phyloP scores from a whole-genome alignment of 23 tunicate genomes.

The Botrylloides violaceus region DNA sequence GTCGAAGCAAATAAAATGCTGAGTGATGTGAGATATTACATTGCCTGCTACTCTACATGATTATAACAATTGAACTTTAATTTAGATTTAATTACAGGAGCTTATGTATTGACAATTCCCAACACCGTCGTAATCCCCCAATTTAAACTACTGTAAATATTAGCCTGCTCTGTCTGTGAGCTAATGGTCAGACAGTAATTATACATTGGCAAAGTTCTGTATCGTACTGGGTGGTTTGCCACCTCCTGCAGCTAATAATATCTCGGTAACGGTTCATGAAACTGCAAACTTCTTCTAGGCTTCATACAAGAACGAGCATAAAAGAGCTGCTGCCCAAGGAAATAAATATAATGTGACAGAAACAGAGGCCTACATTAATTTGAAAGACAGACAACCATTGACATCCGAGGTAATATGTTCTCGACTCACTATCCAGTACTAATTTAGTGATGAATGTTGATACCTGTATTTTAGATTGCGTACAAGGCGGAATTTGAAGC shows the following conservation, averaged over 20 bases:
- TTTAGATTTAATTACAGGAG: neutral
- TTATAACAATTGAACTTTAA: neutral
- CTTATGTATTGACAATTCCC: neutral
- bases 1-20: constrained; percentile 64
- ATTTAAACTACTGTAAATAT: too few species aligned
- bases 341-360: constrained; percentile 22
- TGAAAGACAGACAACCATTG: constrained; percentile 17
- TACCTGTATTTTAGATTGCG: neutral
- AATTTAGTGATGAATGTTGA: too few species aligned
- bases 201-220: too few species aligned
- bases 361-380: constrained; percentile 37
- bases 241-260: too few species aligned
- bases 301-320: constrained; percentile 1
- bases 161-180: too few species aligned
- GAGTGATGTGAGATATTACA: constrained; percentile 61
- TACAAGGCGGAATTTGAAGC: constrained; percentile 36
- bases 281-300: constrained; percentile 5
- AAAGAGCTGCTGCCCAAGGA: neutral
- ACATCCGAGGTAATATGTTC: constrained; percentile 37
- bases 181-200: too few species aligned
- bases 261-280: too few species aligned
- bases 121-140: too few species aligned
- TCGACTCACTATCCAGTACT: too few species aligned
- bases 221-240: too few species aligned
- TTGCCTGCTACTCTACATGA: neutral